These are phyloP conservation scores for Brachycybe producta DNA, from an alignment of 2,888 invertebrate genomes.

Conservation along the genomic window DNA sequence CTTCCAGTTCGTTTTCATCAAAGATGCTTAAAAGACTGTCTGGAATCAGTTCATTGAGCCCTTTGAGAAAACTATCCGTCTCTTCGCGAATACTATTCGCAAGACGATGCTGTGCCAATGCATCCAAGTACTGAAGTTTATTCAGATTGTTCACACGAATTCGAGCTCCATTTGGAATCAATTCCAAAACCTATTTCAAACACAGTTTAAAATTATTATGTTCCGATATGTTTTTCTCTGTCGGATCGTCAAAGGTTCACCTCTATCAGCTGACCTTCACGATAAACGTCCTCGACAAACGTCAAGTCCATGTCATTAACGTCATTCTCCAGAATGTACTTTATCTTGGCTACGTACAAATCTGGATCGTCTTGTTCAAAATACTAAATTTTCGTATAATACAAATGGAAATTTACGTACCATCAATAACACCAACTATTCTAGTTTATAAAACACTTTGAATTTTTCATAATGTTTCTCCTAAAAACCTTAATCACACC, in stretches of 20 bases:
- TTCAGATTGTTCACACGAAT: constrained; percentile 58
- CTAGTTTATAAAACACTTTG: constrained; percentile 65
- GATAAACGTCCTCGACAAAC: constrained; percentile 83
- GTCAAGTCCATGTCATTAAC: constrained; percentile 74
- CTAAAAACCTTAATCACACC: constrained; percentile 41
- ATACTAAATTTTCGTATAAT: no score
- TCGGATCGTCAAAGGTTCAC: constrained; percentile 34
- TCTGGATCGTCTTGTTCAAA: constrained; percentile 95
- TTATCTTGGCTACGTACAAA: constrained; percentile 80
- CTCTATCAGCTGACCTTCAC: constrained; percentile 59
- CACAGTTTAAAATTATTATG: background rate
- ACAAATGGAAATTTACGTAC: background rate
- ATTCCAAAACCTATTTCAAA: constrained; percentile 47
- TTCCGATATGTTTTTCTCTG: background rate
- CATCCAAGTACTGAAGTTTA: constrained; percentile 69
- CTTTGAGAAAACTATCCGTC: constrained; percentile 75
- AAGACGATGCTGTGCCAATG: constrained; percentile 71
- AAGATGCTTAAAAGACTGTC: constrained; percentile 86
- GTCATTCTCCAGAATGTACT: constrained; percentile 81
- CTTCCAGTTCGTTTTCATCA: constrained; percentile 92
- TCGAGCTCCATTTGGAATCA: constrained; percentile 68
- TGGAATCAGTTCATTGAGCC: constrained; percentile 79
- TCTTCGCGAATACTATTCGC: constrained; percentile 68
- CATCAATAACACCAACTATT: background rate
- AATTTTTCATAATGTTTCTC: constrained; percentile 81